phyloP scores from a whole-genome alignment of 2,113 vertebrate genomes.

The Arvicanthis niloticus region DNA sequence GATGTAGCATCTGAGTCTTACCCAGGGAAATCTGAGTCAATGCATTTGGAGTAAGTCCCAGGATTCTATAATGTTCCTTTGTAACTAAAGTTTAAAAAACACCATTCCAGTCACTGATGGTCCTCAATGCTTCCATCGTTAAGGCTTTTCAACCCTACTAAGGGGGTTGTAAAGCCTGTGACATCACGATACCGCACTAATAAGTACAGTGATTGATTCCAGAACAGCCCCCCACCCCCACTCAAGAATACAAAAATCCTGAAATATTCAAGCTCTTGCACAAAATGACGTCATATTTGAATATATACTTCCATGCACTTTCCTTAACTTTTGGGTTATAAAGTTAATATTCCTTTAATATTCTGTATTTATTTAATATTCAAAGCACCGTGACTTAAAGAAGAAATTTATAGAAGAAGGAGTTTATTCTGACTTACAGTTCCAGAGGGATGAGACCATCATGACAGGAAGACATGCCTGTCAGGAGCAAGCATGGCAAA shows the following conservation, averaged over 20 bases:
- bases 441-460: not conserved
- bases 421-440: not conserved
- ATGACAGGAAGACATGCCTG: not conserved
- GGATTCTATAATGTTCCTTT: not conserved
- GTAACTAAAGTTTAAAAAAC: slow-evolving; percentile 31
- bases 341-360: not conserved
- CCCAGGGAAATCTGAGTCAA: not conserved
- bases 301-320: not conserved
- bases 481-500: not conserved
- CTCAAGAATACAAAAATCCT: not conserved
- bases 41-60: not conserved
- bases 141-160: slow-evolving; percentile 12
- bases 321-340: not conserved
- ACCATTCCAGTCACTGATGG: not conserved
- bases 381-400: not conserved
- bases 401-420: not conserved
- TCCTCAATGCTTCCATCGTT: not conserved
- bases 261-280: not conserved
- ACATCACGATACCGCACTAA: not conserved
- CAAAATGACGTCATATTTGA: not conserved
- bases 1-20: not conserved
- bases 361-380: not conserved
- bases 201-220: not conserved
- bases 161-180: not conserved
- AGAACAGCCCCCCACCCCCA: not conserved